These are phyloP conservation scores for Patella caerulea DNA, from an alignment of 2,888 invertebrate genomes.

Conservation along the genomic window DNA sequence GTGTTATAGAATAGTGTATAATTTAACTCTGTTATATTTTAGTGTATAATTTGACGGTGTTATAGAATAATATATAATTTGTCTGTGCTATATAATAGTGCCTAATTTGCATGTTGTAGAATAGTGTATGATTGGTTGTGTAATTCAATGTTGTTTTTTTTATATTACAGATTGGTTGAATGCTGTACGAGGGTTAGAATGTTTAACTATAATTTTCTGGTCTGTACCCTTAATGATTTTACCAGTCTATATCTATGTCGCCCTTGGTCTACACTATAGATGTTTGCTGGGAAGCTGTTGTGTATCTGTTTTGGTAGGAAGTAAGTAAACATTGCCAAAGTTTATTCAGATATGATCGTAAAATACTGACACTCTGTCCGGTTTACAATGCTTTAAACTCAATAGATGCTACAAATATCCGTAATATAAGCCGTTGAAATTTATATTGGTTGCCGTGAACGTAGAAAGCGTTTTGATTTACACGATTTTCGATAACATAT, in stretches of 20 bases:
- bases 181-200: conserved; percentile 56
- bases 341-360: neutral
- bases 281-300: conserved; percentile 53
- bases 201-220: conserved; percentile 52
- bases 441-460: neutral
- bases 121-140: too few species aligned
- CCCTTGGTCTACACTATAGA: conserved; percentile 58
- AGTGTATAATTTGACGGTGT: too few species aligned
- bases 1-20: too few species aligned
- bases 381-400: neutral
- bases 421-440: neutral
- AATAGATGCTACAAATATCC: neutral
- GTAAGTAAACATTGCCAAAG: conserved; percentile 36
- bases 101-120: too few species aligned
- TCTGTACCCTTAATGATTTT: conserved; percentile 55
- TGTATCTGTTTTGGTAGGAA: conserved; percentile 41
- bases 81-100: too few species aligned
- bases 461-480: too few species aligned
- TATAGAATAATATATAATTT: too few species aligned
- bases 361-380: neutral
- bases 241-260: conserved; percentile 63
- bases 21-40: too few species aligned
- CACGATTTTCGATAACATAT: too few species aligned
- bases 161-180: conserved; percentile 53
- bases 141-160: neutral